Percentiles rank a stretch among this genome's conserved stretches.
Conservation (phyloP, 2,797 vertebrate genomes). For the Delichon dasypus region DNA sequence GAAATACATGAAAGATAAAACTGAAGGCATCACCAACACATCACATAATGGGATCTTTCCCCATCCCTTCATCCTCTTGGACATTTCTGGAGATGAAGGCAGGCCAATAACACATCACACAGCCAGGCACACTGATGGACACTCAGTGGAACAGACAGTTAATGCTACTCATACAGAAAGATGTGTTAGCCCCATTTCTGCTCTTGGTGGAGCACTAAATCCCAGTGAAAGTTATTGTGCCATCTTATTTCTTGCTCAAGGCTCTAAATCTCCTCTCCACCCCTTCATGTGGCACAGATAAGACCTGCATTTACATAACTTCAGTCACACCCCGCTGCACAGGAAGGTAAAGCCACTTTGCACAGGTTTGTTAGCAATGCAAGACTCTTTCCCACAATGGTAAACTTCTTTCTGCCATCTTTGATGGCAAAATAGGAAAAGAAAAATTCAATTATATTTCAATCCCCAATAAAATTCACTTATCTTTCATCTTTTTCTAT, state of each 20-base stretch:
- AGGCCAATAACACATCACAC: neutral
- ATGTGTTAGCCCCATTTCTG: neutral
- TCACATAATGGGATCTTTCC: neutral
- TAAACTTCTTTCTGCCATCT: conserved; percentile 46
- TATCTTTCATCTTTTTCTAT: conserved; percentile 41
- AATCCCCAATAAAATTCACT: conserved; percentile 45
- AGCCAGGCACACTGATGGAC: neutral
- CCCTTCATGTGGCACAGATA: conserved; percentile 22
- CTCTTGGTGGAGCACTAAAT: neutral
- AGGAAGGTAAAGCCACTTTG: conserved; percentile 27
- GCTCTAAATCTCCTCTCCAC: conserved; percentile 36
- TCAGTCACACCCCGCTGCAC: conserved; percentile 28
- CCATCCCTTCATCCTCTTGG: neutral
- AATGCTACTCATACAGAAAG: neutral
- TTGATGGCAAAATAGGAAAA: conserved; percentile 43
- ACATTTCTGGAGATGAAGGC: neutral
- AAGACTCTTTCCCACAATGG: conserved; percentile 28
- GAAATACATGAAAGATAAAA: too few relatives aligned
- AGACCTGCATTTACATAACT: conserved; percentile 52
- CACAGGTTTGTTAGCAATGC: conserved; percentile 31
- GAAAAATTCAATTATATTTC: conserved; percentile 57
- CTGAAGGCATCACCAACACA: too few relatives aligned
- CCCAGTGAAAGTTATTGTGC: neutral
- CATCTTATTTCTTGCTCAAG: conserved; percentile 6
- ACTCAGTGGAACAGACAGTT: neutral